Conservation (phyloP, 2,797 vertebrate genomes). For the Mustela erminea region DNA sequence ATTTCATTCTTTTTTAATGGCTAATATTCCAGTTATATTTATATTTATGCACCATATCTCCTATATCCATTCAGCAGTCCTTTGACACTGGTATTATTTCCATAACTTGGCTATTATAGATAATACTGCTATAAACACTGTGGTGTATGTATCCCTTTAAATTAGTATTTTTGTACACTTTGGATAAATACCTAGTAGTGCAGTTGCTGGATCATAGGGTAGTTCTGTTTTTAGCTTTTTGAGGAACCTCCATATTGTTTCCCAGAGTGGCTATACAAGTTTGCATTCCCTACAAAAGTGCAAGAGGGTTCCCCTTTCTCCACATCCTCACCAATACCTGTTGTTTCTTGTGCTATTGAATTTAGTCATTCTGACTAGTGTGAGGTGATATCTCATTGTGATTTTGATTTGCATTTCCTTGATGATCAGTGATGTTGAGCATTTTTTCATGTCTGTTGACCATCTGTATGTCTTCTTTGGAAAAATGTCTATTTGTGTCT, state of each 20-base stretch:
- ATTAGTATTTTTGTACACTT: neutral
- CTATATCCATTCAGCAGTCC: neutral
- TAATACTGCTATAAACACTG: neutral
- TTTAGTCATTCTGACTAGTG: no score
- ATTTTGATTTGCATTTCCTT: no score
- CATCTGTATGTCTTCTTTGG: no score
- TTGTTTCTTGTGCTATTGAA: no score
- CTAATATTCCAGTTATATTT: neutral
- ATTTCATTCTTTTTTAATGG: neutral
- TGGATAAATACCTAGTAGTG: neutral
- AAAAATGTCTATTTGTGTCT: no score
- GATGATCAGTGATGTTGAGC: no score
- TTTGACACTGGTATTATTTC: neutral
- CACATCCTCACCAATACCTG: no score
- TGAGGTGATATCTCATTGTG: no score
- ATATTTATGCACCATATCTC: neutral
- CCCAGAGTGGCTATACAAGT: neutral
- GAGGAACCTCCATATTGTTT: neutral
- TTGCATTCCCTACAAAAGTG: no score
- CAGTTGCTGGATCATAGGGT: neutral
- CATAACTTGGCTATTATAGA: neutral
- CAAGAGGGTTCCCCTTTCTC: no score
- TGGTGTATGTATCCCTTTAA: neutral
- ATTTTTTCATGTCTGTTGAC: no score
- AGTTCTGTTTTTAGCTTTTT: neutral